Base-by-base conservation (phyloP, 2,113 vertebrate genomes). In the Scortum barcoo region DNA sequence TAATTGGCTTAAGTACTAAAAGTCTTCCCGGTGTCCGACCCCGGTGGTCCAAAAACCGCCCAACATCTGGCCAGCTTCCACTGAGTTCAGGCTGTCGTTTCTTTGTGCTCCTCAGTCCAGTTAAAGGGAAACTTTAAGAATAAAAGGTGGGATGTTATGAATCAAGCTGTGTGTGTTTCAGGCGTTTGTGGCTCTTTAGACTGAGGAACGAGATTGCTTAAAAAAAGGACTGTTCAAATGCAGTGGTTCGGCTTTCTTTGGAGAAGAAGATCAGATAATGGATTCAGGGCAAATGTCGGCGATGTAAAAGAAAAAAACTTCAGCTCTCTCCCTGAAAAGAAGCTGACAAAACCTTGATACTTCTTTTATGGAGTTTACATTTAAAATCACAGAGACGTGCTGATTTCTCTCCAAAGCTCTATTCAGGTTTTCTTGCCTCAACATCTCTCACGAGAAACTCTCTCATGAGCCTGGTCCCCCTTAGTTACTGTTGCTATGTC, bases 1-100 rank as follows among this genome's bases (percentile, higher is more conserved):
- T 86, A 80, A 89, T 81, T 84, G 67, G 60, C 73, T n/a, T 6
- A 19, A 57, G 54, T 38, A 26, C 36, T n/a, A 26, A 87, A 89
- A 79, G 86, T 82, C 81, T 40, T 77, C 48, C 65, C 42, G 46
- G 42, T 76, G 71, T 81, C 53, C 67, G 51, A 22, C n/a, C 30
- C 19, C 3, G 54, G 72, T 68, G 79, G 79, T 79, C 83, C 67
- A 53, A 61, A 68, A 61, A 68, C 69, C 61, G 40, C 53, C 50
- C 0, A 72, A 83, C 81, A 88, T 78, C 69, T 84, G 78, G 78
- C 26, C n/a, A 13, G 22, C 69, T 62, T 72, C 50, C 72, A 53
- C 70, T 17, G 2, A 56, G 38, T 48, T 75, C 66, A 75, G 38
- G 46, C 16, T 46, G 66, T 26, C 67, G 19, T 38, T 46, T 36